phyloP scores from a whole-genome alignment of 2,113 vertebrate species.

The Tragelaphus buxtoni region DNA sequence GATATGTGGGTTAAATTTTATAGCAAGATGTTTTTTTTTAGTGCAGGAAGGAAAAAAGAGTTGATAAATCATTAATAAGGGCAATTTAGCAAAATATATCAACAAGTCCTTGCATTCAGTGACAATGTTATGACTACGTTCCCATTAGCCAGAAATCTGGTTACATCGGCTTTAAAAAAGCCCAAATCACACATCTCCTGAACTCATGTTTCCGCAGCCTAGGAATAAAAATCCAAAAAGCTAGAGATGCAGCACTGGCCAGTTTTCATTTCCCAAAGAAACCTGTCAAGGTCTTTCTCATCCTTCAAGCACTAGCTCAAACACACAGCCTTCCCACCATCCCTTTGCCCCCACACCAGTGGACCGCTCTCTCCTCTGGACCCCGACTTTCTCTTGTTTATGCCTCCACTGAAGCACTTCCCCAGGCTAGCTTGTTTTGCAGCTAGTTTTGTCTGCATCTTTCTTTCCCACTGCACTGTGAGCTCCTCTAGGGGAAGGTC shows the following conservation, averaged over 20 bases:
- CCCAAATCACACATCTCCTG: neutral
- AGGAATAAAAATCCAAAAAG: neutral
- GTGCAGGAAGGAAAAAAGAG: conserved; percentile 37
- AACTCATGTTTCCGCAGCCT: neutral
- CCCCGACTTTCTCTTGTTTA: neutral
- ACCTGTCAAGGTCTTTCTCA: neutral
- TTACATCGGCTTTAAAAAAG: conserved; percentile 25
- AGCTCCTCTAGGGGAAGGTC: neutral
- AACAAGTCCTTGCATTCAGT: conserved; percentile 32
- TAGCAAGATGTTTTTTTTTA: neutral
- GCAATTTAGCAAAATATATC: conserved; percentile 62
- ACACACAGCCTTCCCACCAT: neutral
- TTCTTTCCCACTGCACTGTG: neutral
- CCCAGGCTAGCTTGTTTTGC: neutral
- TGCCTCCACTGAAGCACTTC: neutral
- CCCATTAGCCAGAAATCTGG: conserved; percentile 39
- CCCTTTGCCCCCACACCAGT: too few relatives aligned
- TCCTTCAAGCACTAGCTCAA: neutral
- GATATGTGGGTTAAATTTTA: neutral
- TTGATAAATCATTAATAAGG: conserved; percentile 53
- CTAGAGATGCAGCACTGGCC: neutral
- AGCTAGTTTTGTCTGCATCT: neutral
- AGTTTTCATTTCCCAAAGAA: neutral
- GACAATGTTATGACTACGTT: conserved; percentile 51
- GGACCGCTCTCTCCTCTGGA: neutral